phyloP scores from a whole-genome alignment of 2,113 vertebrate genomes.

The Nycticebus coucang region DNA sequence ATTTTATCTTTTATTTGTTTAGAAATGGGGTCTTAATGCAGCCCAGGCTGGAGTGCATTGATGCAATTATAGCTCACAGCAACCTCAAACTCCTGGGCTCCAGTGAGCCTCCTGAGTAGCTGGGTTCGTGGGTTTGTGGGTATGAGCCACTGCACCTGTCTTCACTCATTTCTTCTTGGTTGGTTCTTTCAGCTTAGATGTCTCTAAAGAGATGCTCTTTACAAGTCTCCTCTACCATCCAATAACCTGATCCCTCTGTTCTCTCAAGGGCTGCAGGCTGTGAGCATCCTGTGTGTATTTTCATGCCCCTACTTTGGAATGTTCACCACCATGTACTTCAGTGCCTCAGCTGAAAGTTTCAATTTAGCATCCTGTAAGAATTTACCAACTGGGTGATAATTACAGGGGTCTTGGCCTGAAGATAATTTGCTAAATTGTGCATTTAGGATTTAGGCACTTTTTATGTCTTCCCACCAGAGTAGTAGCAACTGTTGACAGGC shows the following conservation, averaged over 20 bases:
- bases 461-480: background rate
- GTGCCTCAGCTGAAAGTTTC: background rate
- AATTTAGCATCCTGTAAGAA: background rate
- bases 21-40: too few relatives aligned
- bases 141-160: too few relatives aligned
- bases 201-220: background rate
- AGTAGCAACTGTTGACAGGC: background rate
- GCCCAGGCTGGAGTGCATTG: too few relatives aligned
- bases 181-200: background rate
- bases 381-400: background rate
- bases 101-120: too few relatives aligned
- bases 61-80: too few relatives aligned
- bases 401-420: background rate
- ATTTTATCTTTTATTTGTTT: too few relatives aligned
- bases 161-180: background rate
- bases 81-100: too few relatives aligned
- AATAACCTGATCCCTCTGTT: background rate
- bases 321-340: background rate
- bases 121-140: too few relatives aligned
- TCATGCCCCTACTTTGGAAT: background rate
- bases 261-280: background rate
- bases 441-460: background rate
- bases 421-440: background rate
- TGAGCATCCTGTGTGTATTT: background rate
- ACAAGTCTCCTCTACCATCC: background rate